Evolutionary conservation across 1,140 invertebrate genomes (phyloP).

Genomic region (Heliconius himera): DNA sequence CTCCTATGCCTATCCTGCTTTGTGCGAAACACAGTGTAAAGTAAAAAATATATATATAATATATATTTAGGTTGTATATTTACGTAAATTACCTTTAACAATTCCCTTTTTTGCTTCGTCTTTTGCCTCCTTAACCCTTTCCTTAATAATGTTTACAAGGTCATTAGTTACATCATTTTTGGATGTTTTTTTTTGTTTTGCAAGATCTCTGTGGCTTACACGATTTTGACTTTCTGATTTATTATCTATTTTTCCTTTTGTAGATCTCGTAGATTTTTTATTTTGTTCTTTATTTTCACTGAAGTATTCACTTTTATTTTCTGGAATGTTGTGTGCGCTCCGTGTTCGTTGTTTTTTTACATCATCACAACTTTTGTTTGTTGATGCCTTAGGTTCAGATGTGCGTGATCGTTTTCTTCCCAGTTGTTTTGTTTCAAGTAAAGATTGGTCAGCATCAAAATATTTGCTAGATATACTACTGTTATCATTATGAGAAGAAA

Average conservation of each 20-base stretch:
- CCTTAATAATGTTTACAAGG: constrained; percentile 77
- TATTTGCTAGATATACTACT: constrained; percentile 58
- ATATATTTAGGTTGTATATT: no score
- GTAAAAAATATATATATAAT: no score
- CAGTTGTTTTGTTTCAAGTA: constrained; percentile 21
- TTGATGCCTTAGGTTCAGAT: constrained; percentile 41
- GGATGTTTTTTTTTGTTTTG: constrained; percentile 52
- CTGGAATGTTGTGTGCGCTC: constrained; percentile 53
- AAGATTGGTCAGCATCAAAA: constrained; percentile 50
- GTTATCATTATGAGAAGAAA: constrained; percentile 51
- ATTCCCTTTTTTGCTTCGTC: constrained; percentile 53
- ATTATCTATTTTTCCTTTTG: constrained; percentile 39
- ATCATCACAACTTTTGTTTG: constrained; percentile 36
- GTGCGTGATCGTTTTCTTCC: constrained; percentile 64
- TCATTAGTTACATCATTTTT: constrained; percentile 76
- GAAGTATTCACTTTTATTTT: constrained; percentile 74
- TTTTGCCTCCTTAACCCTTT: constrained; percentile 74
- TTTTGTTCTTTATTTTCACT: constrained; percentile 33
- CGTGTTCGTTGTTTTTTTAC: constrained; percentile 52
- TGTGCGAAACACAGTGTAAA: no score
- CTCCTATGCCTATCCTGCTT: no score
- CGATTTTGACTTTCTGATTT: constrained; percentile 51
- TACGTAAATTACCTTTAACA: constrained; percentile 56
- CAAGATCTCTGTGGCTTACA: constrained; percentile 69
- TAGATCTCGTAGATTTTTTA: constrained; percentile 35